Conservation (phyloP, 1,140 invertebrate genomes). For the Drosophila equinoxialis region DNA sequence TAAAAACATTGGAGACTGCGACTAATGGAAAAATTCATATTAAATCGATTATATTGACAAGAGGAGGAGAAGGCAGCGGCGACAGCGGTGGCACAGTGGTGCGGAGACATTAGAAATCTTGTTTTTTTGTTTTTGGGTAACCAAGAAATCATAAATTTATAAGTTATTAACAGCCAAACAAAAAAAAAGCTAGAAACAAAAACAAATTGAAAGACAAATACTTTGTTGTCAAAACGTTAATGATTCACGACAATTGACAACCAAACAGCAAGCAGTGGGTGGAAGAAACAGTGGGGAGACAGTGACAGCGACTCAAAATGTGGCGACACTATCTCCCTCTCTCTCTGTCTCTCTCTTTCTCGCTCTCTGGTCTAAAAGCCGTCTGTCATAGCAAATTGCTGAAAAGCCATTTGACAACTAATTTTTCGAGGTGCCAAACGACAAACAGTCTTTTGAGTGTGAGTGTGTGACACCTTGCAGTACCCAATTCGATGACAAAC, state of each 20-base stretch:
- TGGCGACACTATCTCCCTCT: no score
- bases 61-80: slow-evolving; percentile 1
- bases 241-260: slow-evolving; percentile 28
- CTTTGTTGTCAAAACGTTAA: slow-evolving; percentile 40
- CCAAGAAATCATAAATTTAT: slow-evolving; percentile 54
- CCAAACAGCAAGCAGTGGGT: no score
- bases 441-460: slow-evolving; percentile 4
- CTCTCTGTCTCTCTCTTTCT: no score
- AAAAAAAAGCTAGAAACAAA: not conserved
- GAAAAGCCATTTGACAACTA: slow-evolving; percentile 73
- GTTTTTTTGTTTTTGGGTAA: no score
- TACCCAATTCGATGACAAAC: slow-evolving; percentile 1
- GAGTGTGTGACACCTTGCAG: slow-evolving; percentile 56
- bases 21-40: slow-evolving; percentile 82
- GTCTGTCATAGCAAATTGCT: slow-evolving; percentile 65
- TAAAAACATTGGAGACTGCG: slow-evolving; percentile 65
- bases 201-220: slow-evolving; percentile 34
- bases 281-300: no score
- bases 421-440: slow-evolving; percentile 66
- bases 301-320: no score
- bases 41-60: slow-evolving; percentile 81
- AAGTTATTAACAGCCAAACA: slow-evolving; percentile 49
- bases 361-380: slow-evolving; percentile 58
- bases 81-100: slow-evolving; percentile 19
- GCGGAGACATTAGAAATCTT: slow-evolving; percentile 2